phyloP scores from a whole-genome alignment of 2,888 invertebrate species.

The Brachyptera putata region DNA sequence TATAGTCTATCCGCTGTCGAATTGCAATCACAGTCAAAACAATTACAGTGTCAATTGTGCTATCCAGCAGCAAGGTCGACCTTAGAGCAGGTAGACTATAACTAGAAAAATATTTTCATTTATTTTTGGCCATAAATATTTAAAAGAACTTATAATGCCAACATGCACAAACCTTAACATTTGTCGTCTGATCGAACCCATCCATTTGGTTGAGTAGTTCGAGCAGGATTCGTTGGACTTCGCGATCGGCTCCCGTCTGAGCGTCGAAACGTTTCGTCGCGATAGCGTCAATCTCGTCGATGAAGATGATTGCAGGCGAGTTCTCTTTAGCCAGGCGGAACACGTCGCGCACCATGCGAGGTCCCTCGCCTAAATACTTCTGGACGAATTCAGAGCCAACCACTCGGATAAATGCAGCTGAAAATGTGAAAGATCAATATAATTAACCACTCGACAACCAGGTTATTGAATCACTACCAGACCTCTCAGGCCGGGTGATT shows the following conservation, averaged over 20 bases:
- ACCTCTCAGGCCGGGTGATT: too few species aligned
- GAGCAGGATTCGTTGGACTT: slow-evolving; percentile 95
- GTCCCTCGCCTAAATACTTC: slow-evolving; percentile 98
- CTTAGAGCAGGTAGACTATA: too few species aligned
- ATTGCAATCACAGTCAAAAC: too few species aligned
- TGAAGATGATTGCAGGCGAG: slow-evolving; percentile 98
- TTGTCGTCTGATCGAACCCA: slow-evolving; percentile 99
- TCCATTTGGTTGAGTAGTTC: slow-evolving; percentile 99
- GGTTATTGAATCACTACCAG: too few species aligned
- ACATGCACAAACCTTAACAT: slow-evolving; percentile 89
- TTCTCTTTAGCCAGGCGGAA: slow-evolving; percentile 99
- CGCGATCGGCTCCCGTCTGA: slow-evolving; percentile 96
- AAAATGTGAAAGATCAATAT: too few species aligned
- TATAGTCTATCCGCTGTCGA: too few species aligned
- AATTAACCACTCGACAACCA: too few species aligned
- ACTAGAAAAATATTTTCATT: too few species aligned
- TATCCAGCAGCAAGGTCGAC: too few species aligned
- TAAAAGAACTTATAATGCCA: too few species aligned
- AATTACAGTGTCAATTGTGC: too few species aligned
- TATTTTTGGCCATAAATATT: too few species aligned
- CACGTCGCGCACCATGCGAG: slow-evolving; percentile 98
- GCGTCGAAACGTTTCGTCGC: slow-evolving; percentile 99
- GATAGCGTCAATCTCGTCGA: slow-evolving; percentile 99
- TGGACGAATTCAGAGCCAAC: slow-evolving; percentile 99
- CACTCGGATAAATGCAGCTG: slow-evolving; percentile 95